Evolutionary conservation across 1,140 invertebrate species (phyloP), one percentile per base, ranked within the genome.

Genomic region (Dendroctonus ponderosae): DNA sequence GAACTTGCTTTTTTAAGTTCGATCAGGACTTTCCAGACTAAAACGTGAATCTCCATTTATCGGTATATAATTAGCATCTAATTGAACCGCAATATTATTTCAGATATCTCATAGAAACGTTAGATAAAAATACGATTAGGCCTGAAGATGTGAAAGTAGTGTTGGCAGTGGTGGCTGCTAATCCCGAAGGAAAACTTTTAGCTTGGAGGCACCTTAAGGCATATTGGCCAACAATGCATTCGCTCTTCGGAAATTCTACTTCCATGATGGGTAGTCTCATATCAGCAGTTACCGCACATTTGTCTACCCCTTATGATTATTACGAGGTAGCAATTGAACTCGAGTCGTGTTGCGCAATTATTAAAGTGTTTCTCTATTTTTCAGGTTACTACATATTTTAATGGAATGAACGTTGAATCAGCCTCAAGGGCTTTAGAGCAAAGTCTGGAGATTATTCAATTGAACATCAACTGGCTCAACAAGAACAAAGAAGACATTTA

Each of bases 161-260:
- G 0, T 81, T 93, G 37, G 81, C 82, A 6, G 82, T 85, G 6
- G 88, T 92, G 0, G 84, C 89, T 6, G 80, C 82, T n/a, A 91
- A 91, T 79, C 82, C 86, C 2, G 84, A 89, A 67, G 90, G 90
- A 6, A 81, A 85, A 60, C 79, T 88, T 6, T 77, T 91, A 7
- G 89, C 89, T 4, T 93, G 91, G 91, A 81, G 89, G 69, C 91
- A 91, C 78, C 76, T 94, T 2, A 84, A 88, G 73, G 84, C 86
- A 0, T 86, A 91, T 63, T 93, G 91, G 89, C 77, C 84, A 2
- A 79, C 84, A 50, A 80, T 92, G 66, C 82, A 87, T 56, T 77
- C 80, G 0, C 77, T 87, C 51, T 88, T 89, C 74, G 87, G 87
- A 5, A 86, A 87, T 68, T 85, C 85, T 5, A 87, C 87, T 2